Percentiles rank a stretch among this genome's conserved stretches.
Conservation (phyloP, 2,888 invertebrate genomes). For the Orchesella flavescens region DNA sequence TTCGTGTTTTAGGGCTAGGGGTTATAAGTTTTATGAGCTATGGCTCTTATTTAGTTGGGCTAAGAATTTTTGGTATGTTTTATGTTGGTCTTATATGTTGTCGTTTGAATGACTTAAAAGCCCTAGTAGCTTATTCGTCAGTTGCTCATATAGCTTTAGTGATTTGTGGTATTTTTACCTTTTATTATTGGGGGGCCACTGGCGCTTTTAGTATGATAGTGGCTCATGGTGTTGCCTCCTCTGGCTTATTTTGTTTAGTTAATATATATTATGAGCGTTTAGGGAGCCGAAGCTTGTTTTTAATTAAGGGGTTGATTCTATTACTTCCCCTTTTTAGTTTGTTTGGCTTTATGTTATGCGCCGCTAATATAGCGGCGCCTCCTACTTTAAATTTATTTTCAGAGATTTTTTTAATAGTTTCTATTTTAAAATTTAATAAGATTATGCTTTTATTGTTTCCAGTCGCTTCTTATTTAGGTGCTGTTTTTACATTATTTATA, state of each 20-base stretch:
- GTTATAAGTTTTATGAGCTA: not conserved
- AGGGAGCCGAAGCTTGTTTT: slow-evolving; percentile 77
- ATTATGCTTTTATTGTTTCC: slow-evolving; percentile 77
- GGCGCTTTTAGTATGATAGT: slow-evolving; percentile 77
- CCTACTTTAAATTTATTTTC: slow-evolving; percentile 81
- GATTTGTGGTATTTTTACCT: slow-evolving; percentile 73
- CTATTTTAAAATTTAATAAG: slow-evolving; percentile 77
- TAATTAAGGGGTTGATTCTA: slow-evolving; percentile 80
- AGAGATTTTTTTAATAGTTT: slow-evolving; percentile 81
- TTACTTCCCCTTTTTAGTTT: slow-evolving; percentile 78
- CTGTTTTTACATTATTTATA: slow-evolving; percentile 80
- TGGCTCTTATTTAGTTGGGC: slow-evolving; percentile 73
- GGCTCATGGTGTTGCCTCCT: slow-evolving; percentile 65
- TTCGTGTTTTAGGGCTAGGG: slow-evolving; percentile 79
- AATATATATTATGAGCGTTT: slow-evolving; percentile 63
- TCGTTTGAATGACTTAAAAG: slow-evolving; percentile 82
- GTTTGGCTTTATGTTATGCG: slow-evolving; percentile 81
- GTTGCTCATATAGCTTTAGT: slow-evolving; percentile 82
- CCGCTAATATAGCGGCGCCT: slow-evolving; percentile 81
- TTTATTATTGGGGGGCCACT: slow-evolving; percentile 56
- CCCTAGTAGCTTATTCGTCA: slow-evolving; percentile 84
- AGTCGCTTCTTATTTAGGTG: slow-evolving; percentile 80
- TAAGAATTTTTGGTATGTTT: slow-evolving; percentile 79
- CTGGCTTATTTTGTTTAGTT: slow-evolving; percentile 64
- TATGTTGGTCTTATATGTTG: slow-evolving; percentile 81